These are phyloP conservation scores for Osmoderma eremita DNA, from an alignment of 2,888 invertebrate species.

Conservation along the genomic window DNA sequence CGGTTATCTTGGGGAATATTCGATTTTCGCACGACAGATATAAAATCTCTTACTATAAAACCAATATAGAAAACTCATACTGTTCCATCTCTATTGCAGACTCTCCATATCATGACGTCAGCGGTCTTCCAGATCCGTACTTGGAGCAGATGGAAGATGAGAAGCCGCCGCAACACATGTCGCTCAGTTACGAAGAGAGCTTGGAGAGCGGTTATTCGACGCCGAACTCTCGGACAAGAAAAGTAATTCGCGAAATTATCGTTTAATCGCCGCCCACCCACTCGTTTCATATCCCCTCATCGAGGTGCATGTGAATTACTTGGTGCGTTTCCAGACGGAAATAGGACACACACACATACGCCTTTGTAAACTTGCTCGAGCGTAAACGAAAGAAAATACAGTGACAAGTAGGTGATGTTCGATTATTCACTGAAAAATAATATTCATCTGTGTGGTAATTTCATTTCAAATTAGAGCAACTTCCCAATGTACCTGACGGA, in stretches of 20 bases:
- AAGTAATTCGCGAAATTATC: slow-evolving; percentile 95
- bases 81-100: slow-evolving; percentile 67
- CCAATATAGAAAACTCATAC: not conserved
- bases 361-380: not conserved
- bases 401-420: not conserved
- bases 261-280: slow-evolving; percentile 67
- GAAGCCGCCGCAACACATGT: slow-evolving; percentile 87
- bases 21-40: too few species aligned
- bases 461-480: slow-evolving; percentile 34
- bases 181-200: slow-evolving; percentile 91
- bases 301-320: slow-evolving; percentile 6
- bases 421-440: slow-evolving; percentile 2
- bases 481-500: slow-evolving; percentile 42
- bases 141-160: slow-evolving; percentile 83
- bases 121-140: slow-evolving; percentile 90
- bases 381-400: not conserved
- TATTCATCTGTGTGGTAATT: slow-evolving; percentile 28
- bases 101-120: slow-evolving; percentile 94
- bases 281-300: slow-evolving; percentile 17
- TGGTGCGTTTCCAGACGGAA: slow-evolving; percentile 1
- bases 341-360: not conserved
- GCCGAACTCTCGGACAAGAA: slow-evolving; percentile 89
- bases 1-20: too few species aligned
- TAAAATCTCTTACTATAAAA: too few species aligned
- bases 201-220: slow-evolving; percentile 94